Evolutionary conservation across 2,113 vertebrate species (phyloP), one percentile per base, ranked within the genome.

Genomic region (Lasiurus borealis): DNA sequence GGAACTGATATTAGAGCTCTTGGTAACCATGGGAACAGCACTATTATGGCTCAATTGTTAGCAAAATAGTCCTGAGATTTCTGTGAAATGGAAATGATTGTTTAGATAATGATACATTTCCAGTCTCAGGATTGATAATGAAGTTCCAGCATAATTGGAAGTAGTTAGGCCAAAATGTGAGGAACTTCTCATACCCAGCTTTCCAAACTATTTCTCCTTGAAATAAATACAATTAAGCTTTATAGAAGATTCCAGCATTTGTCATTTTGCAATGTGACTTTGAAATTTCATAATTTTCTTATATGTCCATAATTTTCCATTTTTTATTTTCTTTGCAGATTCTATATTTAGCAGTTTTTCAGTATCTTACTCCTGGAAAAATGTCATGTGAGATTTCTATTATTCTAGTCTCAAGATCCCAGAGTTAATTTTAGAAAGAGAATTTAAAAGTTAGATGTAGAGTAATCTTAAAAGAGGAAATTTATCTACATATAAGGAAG

Each of bases 341-440:
- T 73, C 88, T 96, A 80, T 96, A 94, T 95, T 95, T 96, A 96
- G 77, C 82, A 62, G 75, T 31, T 96, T 96, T 96, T 95, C 85
- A 85, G 88, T 92, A 96, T 50, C 85, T 96, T 92, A 82, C 82
- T 96, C 94, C 68, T 96, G 93, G 93, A 95, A 97, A 97, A 96
- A 86, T 89, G 82, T 93, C 64, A 78, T 88, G 27, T 89, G 97
- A 95, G 78, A 92, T 88, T 97, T 95, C 89, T 95, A 96, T 96
- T 97, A 96, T 97, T 96, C 92, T 96, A 94, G 95, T 96, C 93
- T 96, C 90, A 46, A 94, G 92, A 95, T 96, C 95, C 88, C 95
- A 94, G 88, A 88, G 93, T 95, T 97, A 97, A 97, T 96, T 97
- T 97, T 97, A 97, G 97, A 95, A 95, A 82, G 73, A 95, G 82